These are phyloP conservation scores for Tinea pellionella DNA, from an alignment of 2,888 invertebrate genomes.

Conservation along the genomic window DNA sequence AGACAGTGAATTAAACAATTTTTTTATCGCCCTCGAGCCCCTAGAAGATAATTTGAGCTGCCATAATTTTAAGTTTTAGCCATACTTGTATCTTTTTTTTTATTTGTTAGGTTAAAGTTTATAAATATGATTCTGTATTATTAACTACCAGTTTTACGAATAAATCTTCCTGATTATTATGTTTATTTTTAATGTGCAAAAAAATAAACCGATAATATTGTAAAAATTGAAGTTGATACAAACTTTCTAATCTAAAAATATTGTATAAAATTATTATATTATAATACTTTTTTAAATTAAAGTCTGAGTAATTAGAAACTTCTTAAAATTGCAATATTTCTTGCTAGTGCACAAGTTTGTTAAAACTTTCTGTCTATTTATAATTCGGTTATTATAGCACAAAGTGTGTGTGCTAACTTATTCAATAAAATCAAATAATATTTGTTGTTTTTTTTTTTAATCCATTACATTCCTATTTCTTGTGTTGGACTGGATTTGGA, in stretches of 20 bases:
- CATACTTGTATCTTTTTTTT: neutral
- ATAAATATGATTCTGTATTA: too few relatives aligned
- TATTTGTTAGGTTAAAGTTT: neutral
- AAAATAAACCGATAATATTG: too few relatives aligned
- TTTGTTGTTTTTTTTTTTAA: neutral
- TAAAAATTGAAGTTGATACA: too few relatives aligned
- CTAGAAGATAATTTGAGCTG: constrained; percentile 3
- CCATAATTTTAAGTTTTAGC: constrained; percentile 13
- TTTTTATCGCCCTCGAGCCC: neutral
- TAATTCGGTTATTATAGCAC: neutral
- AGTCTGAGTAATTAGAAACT: neutral
- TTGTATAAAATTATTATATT: neutral
- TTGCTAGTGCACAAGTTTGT: constrained; percentile 53
- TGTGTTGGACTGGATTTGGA: too few relatives aligned
- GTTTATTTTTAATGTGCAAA: too few relatives aligned
- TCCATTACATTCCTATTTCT: neutral
- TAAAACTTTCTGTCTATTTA: constrained; percentile 22
- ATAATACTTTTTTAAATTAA: neutral
- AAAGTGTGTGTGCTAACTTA: neutral
- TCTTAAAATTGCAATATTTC: neutral
- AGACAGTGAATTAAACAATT: too few relatives aligned
- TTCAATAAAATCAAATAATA: neutral
- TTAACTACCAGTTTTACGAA: too few relatives aligned
- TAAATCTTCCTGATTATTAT: too few relatives aligned
- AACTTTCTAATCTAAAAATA: neutral